Percentiles rank a stretch among this genome's conserved stretches.
phyloP scores from a whole-genome alignment of 2,888 invertebrate species.

The Aromia moschata region DNA sequence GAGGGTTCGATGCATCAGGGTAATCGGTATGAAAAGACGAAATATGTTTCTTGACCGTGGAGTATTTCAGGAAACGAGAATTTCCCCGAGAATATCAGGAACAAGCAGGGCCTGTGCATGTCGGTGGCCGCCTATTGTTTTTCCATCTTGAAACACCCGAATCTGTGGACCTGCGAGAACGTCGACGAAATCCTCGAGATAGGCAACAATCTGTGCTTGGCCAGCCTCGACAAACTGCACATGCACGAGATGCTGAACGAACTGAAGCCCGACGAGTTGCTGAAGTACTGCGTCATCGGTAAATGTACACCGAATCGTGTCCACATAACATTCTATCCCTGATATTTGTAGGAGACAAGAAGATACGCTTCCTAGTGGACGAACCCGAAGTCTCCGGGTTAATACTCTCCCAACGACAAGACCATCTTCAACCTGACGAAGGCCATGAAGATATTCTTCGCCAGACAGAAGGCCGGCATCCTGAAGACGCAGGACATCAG shows the following conservation, averaged over 20 bases:
- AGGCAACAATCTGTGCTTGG: constrained; percentile 65
- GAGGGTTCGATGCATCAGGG: constrained; percentile 59
- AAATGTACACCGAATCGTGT: no score
- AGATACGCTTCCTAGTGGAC: constrained; percentile 58
- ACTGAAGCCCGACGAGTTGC: constrained; percentile 63
- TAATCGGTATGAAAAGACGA: constrained; percentile 17
- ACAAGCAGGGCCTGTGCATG: constrained; percentile 68
- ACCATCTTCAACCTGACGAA: constrained; percentile 63
- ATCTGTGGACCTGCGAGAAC: constrained; percentile 70
- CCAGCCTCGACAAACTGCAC: constrained; percentile 53
- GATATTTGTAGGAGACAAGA: constrained; percentile 53
- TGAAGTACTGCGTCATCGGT: constrained; percentile 63
- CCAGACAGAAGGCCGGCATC: constrained; percentile 66
- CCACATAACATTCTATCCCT: no score
- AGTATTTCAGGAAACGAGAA: constrained; percentile 49
- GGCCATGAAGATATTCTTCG: constrained; percentile 68
- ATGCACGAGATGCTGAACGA: constrained; percentile 50
- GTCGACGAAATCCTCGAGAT: constrained; percentile 69
- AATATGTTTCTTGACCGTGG: background rate
- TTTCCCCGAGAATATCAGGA: constrained; percentile 49
- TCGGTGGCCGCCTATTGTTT: constrained; percentile 69
- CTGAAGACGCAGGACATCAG: constrained; percentile 61
- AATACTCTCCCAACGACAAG: constrained; percentile 56
- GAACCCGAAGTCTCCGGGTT: constrained; percentile 59
- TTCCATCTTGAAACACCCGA: constrained; percentile 68